Conservation (phyloP, 2,113 vertebrate genomes). For the Chionomys nivalis region DNA sequence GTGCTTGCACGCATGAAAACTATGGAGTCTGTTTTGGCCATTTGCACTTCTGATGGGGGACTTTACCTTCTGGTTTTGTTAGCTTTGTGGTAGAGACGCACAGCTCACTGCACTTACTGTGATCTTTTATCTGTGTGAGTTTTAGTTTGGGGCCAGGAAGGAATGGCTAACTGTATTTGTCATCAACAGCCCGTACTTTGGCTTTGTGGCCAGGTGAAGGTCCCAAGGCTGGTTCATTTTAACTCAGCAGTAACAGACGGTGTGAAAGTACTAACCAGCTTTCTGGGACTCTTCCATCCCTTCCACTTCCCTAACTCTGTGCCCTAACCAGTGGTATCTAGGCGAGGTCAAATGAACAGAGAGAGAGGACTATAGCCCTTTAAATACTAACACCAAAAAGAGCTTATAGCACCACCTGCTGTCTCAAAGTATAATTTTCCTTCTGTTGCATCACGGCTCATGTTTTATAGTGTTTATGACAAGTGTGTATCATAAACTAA, state of each 20-base stretch:
- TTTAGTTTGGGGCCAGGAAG: background rate
- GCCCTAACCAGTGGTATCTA: background rate
- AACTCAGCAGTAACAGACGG: background rate
- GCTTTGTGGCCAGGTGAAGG: background rate
- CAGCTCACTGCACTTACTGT: background rate
- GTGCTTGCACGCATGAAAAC: too few species aligned
- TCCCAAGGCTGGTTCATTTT: background rate
- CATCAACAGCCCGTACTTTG: too few species aligned
- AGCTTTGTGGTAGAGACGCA: background rate
- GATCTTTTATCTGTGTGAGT: background rate
- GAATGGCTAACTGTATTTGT: background rate
- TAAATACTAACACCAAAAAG: background rate
- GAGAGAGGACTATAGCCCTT: background rate
- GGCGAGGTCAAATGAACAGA: background rate
- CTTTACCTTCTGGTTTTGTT: background rate
- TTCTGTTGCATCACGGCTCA: background rate
- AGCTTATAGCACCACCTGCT: background rate
- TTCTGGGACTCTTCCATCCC: background rate
- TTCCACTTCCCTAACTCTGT: background rate
- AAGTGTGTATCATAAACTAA: background rate
- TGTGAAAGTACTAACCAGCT: background rate
- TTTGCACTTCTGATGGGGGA: background rate
- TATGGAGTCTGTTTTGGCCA: background rate
- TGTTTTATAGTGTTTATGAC: background rate
- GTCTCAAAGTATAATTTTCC: background rate